These are phyloP conservation scores for Eulimnadia texana DNA, from an alignment of 1,140 invertebrate species.

Conservation along the genomic window DNA sequence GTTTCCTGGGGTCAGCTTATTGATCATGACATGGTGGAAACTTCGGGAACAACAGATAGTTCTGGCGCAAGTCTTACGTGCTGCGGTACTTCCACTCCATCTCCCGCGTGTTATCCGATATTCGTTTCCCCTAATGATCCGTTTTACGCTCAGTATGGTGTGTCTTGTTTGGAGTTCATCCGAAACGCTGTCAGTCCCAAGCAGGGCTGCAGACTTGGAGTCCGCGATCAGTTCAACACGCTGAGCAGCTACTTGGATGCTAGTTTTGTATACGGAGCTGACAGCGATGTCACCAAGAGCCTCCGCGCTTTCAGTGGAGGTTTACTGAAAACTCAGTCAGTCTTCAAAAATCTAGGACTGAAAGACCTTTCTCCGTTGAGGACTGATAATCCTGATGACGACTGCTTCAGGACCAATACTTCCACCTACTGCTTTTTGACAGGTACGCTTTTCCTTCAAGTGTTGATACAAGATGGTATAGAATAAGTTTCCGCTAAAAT, in stretches of 20 bases:
- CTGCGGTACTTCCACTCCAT: slow-evolving; percentile 8
- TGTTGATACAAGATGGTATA: too few species aligned
- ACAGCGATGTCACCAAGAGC: slow-evolving; percentile 34
- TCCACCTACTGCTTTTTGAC: slow-evolving; percentile 38
- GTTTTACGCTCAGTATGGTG: slow-evolving; percentile 22
- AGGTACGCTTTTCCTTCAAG: too few species aligned
- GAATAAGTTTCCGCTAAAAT: too few species aligned
- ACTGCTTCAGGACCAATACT: slow-evolving; percentile 32
- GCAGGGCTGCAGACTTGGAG: slow-evolving; percentile 36
- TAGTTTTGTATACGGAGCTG: slow-evolving; percentile 37
- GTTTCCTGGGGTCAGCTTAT: slow-evolving; percentile 37
- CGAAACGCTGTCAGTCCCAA: slow-evolving; percentile 33
- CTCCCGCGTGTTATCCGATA: slow-evolving; percentile 22
- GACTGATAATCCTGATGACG: slow-evolving; percentile 34
- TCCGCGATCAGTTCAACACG: slow-evolving; percentile 32
- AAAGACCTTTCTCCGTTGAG: slow-evolving; percentile 38
- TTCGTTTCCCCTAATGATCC: slow-evolving; percentile 20
- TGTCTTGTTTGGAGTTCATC: slow-evolving; percentile 36
- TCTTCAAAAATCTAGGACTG: slow-evolving; percentile 31
- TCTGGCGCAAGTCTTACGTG: slow-evolving; percentile 9
- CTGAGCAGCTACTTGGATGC: slow-evolving; percentile 36
- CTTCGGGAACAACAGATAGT: slow-evolving; percentile 32
- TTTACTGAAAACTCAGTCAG: slow-evolving; percentile 28
- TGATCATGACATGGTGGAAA: slow-evolving; percentile 39
- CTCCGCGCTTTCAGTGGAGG: slow-evolving; percentile 35